Conservation (phyloP, 1,140 invertebrate genomes). For the Drosophila ohnishii region DNA sequence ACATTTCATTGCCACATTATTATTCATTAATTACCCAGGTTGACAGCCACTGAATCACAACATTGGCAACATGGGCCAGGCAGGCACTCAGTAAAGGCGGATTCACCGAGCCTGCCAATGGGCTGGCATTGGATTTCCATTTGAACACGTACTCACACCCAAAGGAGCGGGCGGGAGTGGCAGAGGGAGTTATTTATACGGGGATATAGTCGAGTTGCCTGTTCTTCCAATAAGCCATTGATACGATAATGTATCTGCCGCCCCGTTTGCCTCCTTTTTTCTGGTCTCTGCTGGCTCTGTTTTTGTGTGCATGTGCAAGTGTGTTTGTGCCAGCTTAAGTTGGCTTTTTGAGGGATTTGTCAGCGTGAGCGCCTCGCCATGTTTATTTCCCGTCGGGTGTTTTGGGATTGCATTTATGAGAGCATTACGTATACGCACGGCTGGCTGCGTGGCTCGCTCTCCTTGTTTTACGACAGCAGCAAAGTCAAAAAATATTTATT, state of each 20-base stretch:
- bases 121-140: constrained; percentile 63
- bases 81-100: background rate
- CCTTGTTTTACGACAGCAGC: constrained; percentile 8
- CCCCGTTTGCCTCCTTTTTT: background rate
- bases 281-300: background rate
- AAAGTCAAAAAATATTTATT: constrained; percentile 35
- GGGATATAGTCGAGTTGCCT: constrained; percentile 25
- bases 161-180: constrained; percentile 9
- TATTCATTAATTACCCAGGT: constrained; percentile 31
- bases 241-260: constrained; percentile 75
- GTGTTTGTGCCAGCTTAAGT: constrained; percentile 49
- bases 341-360: constrained; percentile 65
- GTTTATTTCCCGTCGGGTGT: constrained; percentile 35
- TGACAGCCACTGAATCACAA: constrained; percentile 21
- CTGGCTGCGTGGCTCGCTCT: constrained; percentile 1
- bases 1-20: constrained; percentile 5
- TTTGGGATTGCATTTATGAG: constrained; percentile 49
- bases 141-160: constrained; percentile 47
- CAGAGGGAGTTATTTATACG: constrained; percentile 31
- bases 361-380: constrained; percentile 16
- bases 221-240: constrained; percentile 65
- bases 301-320: constrained; percentile 24
- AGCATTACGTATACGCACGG: constrained; percentile 45
- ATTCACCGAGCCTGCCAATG: constrained; percentile 35
- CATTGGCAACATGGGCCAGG: background rate